These are phyloP conservation scores for Temnothorax longispinosus DNA, from an alignment of 1,140 invertebrate genomes.

Conservation along the genomic window DNA sequence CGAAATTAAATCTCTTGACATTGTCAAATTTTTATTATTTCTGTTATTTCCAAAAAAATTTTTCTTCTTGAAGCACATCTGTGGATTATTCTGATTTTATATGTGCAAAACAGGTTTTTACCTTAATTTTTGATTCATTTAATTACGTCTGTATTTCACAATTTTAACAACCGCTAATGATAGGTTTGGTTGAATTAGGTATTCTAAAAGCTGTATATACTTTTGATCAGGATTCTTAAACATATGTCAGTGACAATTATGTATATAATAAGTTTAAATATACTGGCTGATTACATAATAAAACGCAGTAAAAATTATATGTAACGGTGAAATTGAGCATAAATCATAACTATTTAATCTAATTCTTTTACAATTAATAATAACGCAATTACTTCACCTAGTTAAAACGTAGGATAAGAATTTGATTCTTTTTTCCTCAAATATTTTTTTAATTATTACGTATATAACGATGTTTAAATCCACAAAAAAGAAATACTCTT, in stretches of 20 bases:
- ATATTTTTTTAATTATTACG: background rate
- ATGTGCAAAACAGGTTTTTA: background rate
- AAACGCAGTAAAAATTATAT: background rate
- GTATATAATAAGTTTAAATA: background rate
- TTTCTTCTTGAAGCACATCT: background rate
- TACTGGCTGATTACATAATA: background rate
- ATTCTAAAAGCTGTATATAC: background rate
- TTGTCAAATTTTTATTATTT: background rate
- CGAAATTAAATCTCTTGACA: background rate
- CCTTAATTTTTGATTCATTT: background rate
- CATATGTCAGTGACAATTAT: background rate
- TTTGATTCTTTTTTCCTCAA: background rate
- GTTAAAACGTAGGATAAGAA: background rate
- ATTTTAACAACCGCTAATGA: conserved; percentile 1
- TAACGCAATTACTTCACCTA: background rate
- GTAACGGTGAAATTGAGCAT: background rate
- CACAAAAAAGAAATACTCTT: background rate
- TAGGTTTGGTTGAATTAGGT: background rate
- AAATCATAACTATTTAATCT: background rate
- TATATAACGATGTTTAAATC: background rate
- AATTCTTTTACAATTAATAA: background rate
- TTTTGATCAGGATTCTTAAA: background rate
- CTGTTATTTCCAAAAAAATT: background rate
- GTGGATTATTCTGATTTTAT: background rate
- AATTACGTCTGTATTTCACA: background rate